Conservation (phyloP, 35 echinoderm and acorn worm genomes). For the Ophioderma brevispina region DNA sequence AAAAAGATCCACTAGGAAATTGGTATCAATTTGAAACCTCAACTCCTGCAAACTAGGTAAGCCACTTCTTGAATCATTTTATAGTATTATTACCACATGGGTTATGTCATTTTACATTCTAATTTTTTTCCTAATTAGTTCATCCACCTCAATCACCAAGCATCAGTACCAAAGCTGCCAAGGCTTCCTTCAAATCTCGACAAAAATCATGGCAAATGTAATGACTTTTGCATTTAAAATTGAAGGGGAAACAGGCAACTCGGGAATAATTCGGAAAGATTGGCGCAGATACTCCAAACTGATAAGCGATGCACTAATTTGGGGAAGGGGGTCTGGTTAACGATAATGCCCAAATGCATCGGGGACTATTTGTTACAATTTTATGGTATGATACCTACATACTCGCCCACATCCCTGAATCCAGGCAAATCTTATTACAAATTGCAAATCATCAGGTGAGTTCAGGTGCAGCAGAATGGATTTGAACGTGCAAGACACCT, state of each 20-base stretch:
- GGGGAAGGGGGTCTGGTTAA: too few relatives aligned
- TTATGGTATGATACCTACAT: neutral
- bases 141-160: neutral
- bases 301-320: neutral
- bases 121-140: slow-evolving; percentile 2
- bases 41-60: too few relatives aligned
- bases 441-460: too few relatives aligned
- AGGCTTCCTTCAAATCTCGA: neutral
- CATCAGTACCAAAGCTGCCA: neutral
- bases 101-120: too few relatives aligned
- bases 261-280: neutral
- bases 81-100: too few relatives aligned
- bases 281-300: neutral
- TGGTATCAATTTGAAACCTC: too few relatives aligned
- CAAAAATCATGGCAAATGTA: neutral
- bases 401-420: neutral
- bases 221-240: neutral
- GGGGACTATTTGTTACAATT: neutral
- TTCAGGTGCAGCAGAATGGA: too few relatives aligned
- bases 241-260: neutral
- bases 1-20: too few relatives aligned
- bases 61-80: too few relatives aligned
- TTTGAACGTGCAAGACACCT: too few relatives aligned
- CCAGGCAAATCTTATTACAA: neutral
- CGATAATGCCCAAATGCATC: too few relatives aligned